These are phyloP conservation scores for Chymomyza procnemis DNA, from an alignment of 2,888 invertebrate species.

Conservation along the genomic window DNA sequence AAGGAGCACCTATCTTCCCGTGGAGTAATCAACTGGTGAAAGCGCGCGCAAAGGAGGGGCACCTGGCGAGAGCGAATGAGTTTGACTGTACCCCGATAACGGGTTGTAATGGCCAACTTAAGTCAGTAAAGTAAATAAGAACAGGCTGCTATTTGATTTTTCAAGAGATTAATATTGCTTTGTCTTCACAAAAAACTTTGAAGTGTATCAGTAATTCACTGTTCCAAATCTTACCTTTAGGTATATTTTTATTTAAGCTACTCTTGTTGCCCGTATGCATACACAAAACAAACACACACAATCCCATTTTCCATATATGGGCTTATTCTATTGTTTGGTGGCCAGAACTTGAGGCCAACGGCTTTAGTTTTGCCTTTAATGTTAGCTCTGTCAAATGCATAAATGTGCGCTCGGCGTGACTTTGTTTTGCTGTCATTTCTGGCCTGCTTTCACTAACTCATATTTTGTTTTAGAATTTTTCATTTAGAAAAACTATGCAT, in stretches of 20 bases:
- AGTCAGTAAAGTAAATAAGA: too few species aligned
- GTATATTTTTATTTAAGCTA: conserved; percentile 2
- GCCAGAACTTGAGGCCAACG: conserved; percentile 65
- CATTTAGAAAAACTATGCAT: background rate
- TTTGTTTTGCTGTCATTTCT: background rate
- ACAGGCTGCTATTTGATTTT: too few species aligned
- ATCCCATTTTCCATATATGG: conserved; percentile 1
- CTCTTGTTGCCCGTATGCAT: conserved; percentile 25
- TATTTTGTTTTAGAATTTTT: conserved; percentile 40
- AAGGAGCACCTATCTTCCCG: too few species aligned
- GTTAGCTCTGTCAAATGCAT: conserved; percentile 57
- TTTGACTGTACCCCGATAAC: too few species aligned
- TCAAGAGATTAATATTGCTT: background rate
- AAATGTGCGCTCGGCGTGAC: conserved; percentile 17
- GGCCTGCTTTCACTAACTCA: background rate
- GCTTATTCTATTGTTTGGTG: conserved; percentile 66
- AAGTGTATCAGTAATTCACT: background rate
- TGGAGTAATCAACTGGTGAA: too few species aligned
- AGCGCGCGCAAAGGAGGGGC: too few species aligned
- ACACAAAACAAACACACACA: conserved; percentile 5
- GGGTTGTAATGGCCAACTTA: too few species aligned
- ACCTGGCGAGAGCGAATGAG: too few species aligned
- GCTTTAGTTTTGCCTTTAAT: conserved; percentile 49
- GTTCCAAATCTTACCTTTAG: background rate
- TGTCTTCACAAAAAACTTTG: background rate